phyloP scores from a whole-genome alignment of 2,113 vertebrate species.

The Dinomys branickii region DNA sequence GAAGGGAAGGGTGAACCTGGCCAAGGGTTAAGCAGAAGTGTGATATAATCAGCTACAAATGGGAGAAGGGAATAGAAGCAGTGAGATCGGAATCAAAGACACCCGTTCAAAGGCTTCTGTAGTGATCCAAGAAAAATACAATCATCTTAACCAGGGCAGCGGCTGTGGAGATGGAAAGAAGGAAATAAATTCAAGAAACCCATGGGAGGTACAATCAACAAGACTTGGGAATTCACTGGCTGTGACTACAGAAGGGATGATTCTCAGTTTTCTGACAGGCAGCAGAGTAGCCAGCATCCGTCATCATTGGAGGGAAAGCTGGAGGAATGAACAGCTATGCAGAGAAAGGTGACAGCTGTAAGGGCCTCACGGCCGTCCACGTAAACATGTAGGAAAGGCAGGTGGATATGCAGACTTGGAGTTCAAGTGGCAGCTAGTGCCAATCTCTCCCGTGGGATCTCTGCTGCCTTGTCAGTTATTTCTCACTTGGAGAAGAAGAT shows the following conservation, averaged over 20 bases:
- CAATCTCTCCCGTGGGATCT: slow-evolving; percentile 17
- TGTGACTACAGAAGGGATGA: neutral
- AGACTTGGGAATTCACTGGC: slow-evolving; percentile 9
- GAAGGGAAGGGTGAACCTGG: neutral
- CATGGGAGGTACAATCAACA: slow-evolving; percentile 7
- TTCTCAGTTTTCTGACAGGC: slow-evolving; percentile 18
- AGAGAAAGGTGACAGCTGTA: neutral
- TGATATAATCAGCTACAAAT: slow-evolving; percentile 26
- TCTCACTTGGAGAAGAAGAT: slow-evolving; percentile 31
- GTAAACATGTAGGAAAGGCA: neutral
- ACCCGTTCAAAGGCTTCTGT: neutral
- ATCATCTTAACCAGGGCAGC: neutral
- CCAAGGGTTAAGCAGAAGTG: neutral
- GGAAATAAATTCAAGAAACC: slow-evolving; percentile 22
- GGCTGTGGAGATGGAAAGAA: neutral
- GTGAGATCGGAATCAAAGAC: neutral
- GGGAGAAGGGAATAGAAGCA: neutral
- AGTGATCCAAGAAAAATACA: slow-evolving; percentile 13
- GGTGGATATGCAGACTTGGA: neutral
- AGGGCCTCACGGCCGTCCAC: neutral
- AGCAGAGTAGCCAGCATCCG: neutral
- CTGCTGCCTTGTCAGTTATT: slow-evolving; percentile 12
- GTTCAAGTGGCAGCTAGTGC: slow-evolving; percentile 2
- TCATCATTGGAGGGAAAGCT: neutral
- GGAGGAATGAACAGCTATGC: neutral